Conservation (phyloP, 2,113 vertebrate genomes). For the Rhineura floridana region DNA sequence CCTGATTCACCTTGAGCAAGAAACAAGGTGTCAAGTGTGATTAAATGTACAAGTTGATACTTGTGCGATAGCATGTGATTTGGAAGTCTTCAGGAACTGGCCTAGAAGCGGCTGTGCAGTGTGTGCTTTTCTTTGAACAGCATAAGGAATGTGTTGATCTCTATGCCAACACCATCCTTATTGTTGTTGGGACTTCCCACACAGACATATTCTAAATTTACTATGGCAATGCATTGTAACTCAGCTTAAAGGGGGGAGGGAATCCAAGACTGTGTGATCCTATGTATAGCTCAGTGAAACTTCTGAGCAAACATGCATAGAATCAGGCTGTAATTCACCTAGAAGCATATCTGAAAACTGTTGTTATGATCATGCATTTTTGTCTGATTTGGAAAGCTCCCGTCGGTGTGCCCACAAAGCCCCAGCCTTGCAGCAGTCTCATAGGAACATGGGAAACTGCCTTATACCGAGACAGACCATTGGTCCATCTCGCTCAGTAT, state of each 20-base stretch:
- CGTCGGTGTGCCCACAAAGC: too few relatives aligned
- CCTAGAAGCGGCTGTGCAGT: not conserved
- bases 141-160: not conserved
- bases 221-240: not conserved
- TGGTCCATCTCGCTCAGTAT: too few relatives aligned
- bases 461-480: too few relatives aligned
- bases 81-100: not conserved
- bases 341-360: not conserved
- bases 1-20: not conserved
- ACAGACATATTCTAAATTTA: not conserved
- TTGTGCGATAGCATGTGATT: not conserved
- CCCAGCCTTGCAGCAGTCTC: too few relatives aligned
- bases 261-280: not conserved
- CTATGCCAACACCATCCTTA: not conserved
- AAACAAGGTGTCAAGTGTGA: constrained; percentile 6
- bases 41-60: not conserved
- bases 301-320: not conserved
- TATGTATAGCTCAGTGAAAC: not conserved
- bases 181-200: not conserved
- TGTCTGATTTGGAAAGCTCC: not conserved
- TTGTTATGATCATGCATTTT: not conserved
- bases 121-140: not conserved
- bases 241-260: not conserved
- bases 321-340: not conserved
- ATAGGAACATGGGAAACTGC: too few relatives aligned